phyloP scores from a whole-genome alignment of 2,888 invertebrate genomes.

The Apamea epomidion region DNA sequence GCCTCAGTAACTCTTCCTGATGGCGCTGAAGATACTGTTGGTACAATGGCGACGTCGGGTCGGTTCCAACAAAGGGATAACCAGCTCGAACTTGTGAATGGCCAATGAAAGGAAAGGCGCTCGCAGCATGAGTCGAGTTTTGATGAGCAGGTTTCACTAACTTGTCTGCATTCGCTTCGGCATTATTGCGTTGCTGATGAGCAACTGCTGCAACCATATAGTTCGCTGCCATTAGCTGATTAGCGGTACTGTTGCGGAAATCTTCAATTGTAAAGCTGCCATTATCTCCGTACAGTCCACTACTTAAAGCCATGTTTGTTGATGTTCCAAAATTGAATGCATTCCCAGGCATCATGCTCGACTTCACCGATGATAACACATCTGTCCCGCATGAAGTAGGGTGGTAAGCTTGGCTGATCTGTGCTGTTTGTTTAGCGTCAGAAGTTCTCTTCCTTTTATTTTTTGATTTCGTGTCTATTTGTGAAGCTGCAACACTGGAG shows the following conservation, averaged over 20 bases:
- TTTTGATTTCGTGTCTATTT: constrained; percentile 80
- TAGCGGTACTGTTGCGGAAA: constrained; percentile 91
- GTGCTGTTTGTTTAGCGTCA: constrained; percentile 76
- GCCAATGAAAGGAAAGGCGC: constrained; percentile 91
- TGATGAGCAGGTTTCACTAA: constrained; percentile 88
- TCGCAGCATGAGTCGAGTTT: constrained; percentile 81
- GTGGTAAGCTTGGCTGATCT: constrained; percentile 87
- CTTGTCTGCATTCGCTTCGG: constrained; percentile 81
- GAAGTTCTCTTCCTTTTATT: constrained; percentile 83
- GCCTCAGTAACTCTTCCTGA: constrained; percentile 91
- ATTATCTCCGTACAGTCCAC: constrained; percentile 92
- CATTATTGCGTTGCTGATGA: constrained; percentile 83
- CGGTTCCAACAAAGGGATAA: constrained; percentile 91
- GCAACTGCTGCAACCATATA: constrained; percentile 89
- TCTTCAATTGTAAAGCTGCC: constrained; percentile 92
- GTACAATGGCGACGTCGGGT: constrained; percentile 92
- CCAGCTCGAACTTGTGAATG: constrained; percentile 91
- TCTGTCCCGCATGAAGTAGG: constrained; percentile 91
- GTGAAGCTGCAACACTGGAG: constrained; percentile 70
- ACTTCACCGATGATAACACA: constrained; percentile 83
- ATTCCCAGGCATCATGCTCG: constrained; percentile 94
- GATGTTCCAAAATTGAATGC: constrained; percentile 96
- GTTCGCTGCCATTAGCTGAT: constrained; percentile 91
- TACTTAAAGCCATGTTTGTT: constrained; percentile 89
- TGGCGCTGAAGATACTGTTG: constrained; percentile 93